Conservation (phyloP, 2,113 vertebrate species). For the Telmatochromis brachygnathus region DNA sequence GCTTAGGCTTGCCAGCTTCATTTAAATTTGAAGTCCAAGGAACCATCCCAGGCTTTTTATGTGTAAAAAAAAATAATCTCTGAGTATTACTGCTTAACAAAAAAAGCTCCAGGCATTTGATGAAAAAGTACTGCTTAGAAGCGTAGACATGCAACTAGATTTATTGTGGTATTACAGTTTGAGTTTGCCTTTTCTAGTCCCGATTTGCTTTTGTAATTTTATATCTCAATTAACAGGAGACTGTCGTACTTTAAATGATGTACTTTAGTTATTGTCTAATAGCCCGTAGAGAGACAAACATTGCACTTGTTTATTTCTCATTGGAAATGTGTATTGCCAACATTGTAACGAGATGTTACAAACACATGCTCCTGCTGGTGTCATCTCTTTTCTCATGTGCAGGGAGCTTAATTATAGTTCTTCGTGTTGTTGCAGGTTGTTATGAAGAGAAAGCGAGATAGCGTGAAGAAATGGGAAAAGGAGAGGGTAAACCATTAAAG, state of each 20-base stretch:
- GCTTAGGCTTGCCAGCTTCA: neutral
- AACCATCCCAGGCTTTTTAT: constrained; percentile 12
- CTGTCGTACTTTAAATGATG: neutral
- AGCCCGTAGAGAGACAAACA: constrained; percentile 22
- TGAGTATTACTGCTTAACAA: constrained; percentile 21
- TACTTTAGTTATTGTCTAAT: constrained; percentile 9
- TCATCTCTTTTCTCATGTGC: constrained; percentile 3
- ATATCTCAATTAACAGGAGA: constrained; percentile 7
- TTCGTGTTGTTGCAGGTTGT: constrained; percentile 22
- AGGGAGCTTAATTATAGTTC: constrained; percentile 46
- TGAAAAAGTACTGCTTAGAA: neutral
- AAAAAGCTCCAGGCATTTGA: constrained; percentile 22
- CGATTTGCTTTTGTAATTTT: neutral
- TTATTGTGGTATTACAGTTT: neutral
- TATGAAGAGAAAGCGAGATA: neutral
- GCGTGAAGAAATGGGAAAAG: neutral
- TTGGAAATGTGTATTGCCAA: constrained; percentile 19
- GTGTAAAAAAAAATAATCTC: constrained; percentile 19
- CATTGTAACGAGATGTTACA: neutral
- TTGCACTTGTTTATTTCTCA: constrained; percentile 35
- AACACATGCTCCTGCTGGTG: constrained; percentile 26
- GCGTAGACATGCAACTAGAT: neutral
- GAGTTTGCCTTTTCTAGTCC: neutral
- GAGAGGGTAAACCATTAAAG: constrained; percentile 19
- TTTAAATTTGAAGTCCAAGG: constrained; percentile 21